Conservation (phyloP, 1,140 invertebrate species). For the Drosophila baimaii region DNA sequence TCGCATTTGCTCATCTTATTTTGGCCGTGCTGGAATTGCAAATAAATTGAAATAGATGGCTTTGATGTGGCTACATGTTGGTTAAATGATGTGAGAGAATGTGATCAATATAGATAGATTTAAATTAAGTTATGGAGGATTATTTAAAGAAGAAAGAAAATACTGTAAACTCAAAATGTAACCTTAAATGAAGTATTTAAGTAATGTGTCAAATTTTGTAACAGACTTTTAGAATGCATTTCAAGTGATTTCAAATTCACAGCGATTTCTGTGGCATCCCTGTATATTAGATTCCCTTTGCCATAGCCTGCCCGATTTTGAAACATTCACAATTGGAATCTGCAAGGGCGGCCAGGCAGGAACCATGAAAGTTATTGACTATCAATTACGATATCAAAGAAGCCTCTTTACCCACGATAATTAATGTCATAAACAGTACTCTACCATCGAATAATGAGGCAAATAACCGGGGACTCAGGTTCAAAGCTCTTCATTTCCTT, state of each 20-base stretch:
- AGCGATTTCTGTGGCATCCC: not conserved
- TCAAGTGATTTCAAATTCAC: not conserved
- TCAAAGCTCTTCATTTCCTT: constrained; percentile 32
- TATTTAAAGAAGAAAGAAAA: no score
- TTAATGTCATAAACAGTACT: constrained; percentile 35
- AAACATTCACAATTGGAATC: not conserved
- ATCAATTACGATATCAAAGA: not conserved
- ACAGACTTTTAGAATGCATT: not conserved
- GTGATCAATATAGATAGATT: not conserved
- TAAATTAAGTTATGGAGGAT: not conserved
- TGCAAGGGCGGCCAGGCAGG: not conserved
- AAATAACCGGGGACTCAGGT: constrained; percentile 22
- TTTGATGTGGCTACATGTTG: not conserved
- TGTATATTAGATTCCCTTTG: not conserved
- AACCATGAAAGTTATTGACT: not conserved
- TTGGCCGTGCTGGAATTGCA: constrained; percentile 6
- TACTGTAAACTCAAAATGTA: no score
- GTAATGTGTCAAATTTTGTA: not conserved
- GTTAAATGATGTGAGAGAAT: not conserved
- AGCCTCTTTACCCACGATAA: constrained; percentile 4
- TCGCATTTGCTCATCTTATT: constrained; percentile 38
- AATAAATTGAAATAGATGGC: constrained; percentile 19
- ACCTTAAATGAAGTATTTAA: not conserved
- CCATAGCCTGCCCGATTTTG: not conserved
- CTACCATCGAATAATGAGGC: constrained; percentile 22